Conservation (phyloP, 1,140 invertebrate genomes). For the Drosophila tani region DNA sequence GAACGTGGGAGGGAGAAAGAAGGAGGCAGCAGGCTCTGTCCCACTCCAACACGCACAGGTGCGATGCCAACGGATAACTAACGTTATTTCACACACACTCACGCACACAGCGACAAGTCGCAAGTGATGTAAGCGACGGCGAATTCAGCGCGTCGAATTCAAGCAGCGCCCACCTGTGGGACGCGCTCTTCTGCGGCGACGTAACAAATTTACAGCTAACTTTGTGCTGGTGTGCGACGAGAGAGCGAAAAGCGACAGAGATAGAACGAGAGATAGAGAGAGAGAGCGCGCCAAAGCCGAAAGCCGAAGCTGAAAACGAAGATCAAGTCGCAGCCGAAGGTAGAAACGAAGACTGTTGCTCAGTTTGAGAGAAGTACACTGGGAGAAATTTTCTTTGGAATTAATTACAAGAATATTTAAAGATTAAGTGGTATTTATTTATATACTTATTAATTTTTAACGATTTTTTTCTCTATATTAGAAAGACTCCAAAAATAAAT, state of each 20-base stretch:
- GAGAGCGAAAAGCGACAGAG: conserved; percentile 16
- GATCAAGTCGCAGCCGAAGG: conserved; percentile 20
- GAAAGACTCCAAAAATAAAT: too few relatives aligned
- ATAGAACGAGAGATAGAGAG: conserved; percentile 11
- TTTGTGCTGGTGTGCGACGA: conserved; percentile 69
- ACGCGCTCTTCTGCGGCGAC: conserved; percentile 51
- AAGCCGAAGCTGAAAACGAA: conserved; percentile 34
- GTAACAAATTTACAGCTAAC: conserved; percentile 84
- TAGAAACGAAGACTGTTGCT: conserved; percentile 18
- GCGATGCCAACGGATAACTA: conserved; percentile 74
- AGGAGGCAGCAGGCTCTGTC: conserved; percentile 7
- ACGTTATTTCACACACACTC: conserved; percentile 77
- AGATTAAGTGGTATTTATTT: background rate
- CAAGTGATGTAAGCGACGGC: conserved; percentile 77
- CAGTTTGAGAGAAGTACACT: conserved; percentile 18
- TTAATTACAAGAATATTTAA: background rate
- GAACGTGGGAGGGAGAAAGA: conserved; percentile 12
- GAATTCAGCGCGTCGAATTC: conserved; percentile 60
- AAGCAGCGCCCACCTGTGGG: conserved; percentile 63
- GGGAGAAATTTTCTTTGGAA: background rate
- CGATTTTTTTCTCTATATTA: too few relatives aligned
- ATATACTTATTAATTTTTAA: background rate
- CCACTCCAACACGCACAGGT: conserved; percentile 32
- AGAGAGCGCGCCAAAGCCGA: conserved; percentile 6
- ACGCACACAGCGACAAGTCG: conserved; percentile 10